Evolutionary conservation across 2,888 invertebrate species (phyloP), one percentile per base, ranked within the genome.

Genomic region (Acanthococcus lagerstroemiae): DNA sequence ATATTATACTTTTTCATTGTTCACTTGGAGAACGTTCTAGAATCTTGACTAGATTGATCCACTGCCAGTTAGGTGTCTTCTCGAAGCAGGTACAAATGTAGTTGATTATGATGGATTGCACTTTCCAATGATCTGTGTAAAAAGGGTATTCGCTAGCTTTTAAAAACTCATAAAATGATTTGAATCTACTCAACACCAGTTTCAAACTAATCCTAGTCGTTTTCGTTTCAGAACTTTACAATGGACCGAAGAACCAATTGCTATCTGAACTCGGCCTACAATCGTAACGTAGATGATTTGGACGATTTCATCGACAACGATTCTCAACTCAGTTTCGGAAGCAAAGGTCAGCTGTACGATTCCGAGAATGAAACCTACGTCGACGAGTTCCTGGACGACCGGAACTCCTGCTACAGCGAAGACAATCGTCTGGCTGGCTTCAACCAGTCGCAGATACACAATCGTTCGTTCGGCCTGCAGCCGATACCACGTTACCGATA

Each of bases 341-440:
- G 58, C 19, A 57, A 44, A 37, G 46, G 46, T 4, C 15, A 45
- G 17, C 57, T 4, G 12, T 57, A 57, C 24, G 57, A 60, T 25
- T 37, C 54, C 3, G 63, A 63, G 37, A 63, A 63, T 25, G 63
- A 63, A 37, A 63, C 63, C n/a, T 63, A 37, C 25, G 63, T 63
- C 7, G 63, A 63, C 15, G 63, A 50, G 19, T 52, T 63, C 19
- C 19, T 63, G 6, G 63, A 63, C 54, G 63, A 63, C 19, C 52
- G 25, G 44, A 52, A 50, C 54, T 12, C 52, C 7, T 63, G 52
- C 37, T 37, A 37, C 27, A 44, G 37, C 19, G 63, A 63, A 21
- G 63, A 63, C 2, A 44, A 50, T 24, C 54, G 37, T 2, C 30
- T 63, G 9, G 52, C 63, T 37, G 52, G 52, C 24, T 52, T 63